Evolutionary conservation across 2,113 vertebrate species (phyloP), one percentile per base, ranked within the genome.

Genomic region (Megaleporinus macrocephalus): DNA sequence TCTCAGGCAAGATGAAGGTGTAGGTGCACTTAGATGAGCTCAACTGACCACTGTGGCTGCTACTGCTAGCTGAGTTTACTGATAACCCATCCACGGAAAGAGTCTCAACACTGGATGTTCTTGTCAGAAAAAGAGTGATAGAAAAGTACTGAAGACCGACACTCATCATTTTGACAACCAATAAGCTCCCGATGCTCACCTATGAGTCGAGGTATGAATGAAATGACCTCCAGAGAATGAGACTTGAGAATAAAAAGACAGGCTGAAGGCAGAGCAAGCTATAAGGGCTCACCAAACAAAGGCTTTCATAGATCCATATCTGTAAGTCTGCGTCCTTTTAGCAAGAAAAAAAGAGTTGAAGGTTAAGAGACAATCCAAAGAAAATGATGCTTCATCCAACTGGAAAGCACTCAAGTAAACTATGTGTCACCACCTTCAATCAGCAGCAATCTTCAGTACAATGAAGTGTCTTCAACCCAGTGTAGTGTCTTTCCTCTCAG

Each of bases 21-120:
- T 96, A 96, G 87, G 93, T 94, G 90, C 95, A 96, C 12, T 95
- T 95, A 87, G 95, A 92, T 83, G 94, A 93, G 92, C 92, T 94
- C 77, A 93, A 93, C 89, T 92, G 94, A 91, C 93, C 93, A 78
- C 47, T 26, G 22, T 33, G 89, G 90, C 61, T 87, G 84, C 94
- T 93, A 26, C 59, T 24, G 68, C 24, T 69, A 22, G 73, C 66
- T 5, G 59, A 11, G 29, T n/a, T 20, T 26, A 90, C 61, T 86
- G 81, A 94, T 94, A 24, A 93, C 78, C 82, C 87, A 86, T 20
- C 55, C 51, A 18, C 20, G 29, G 59, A 51, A 22, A 10, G 57
- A 24, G 30, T 36, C 68, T 76, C 65, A 26, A 76, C 13, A 15
- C 36, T 44, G 14, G 51, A 29, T 20, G 66, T 47, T 59, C 70